phyloP scores from a whole-genome alignment of 2,113 vertebrate genomes.

The Urocynchramus pylzowi region DNA sequence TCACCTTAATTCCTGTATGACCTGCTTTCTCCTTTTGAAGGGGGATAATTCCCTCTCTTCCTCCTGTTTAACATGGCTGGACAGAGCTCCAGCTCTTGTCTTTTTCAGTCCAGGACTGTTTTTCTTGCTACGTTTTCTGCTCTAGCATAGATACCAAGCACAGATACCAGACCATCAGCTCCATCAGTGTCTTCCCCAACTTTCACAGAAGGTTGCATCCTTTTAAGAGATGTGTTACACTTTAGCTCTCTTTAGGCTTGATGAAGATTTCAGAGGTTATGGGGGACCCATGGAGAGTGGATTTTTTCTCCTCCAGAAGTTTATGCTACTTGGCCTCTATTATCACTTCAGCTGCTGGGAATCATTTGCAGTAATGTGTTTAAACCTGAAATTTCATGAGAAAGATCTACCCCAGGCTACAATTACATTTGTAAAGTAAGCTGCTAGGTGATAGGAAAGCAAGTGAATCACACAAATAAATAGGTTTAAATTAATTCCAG shows the following conservation, averaged over 20 bases:
- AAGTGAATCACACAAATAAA: constrained; percentile 35
- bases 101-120: neutral
- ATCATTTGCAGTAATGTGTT: neutral
- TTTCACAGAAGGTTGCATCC: neutral
- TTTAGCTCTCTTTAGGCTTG: neutral
- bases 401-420: constrained; percentile 4
- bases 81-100: neutral
- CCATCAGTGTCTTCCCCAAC: neutral
- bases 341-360: constrained; percentile 14
- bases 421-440: neutral
- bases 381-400: constrained; percentile 21
- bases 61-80: neutral
- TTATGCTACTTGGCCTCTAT: neutral
- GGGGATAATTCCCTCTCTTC: neutral
- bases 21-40: neutral
- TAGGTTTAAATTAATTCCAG: constrained; percentile 50
- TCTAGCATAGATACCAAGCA: neutral
- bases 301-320: neutral
- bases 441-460: constrained; percentile 35
- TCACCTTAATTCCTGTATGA: neutral
- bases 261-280: neutral
- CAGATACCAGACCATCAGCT: neutral
- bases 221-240: neutral
- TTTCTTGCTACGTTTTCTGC: neutral
- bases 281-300: neutral